phyloP scores from a whole-genome alignment of 1,140 invertebrate genomes.

The Anadara kagoshimensis region DNA sequence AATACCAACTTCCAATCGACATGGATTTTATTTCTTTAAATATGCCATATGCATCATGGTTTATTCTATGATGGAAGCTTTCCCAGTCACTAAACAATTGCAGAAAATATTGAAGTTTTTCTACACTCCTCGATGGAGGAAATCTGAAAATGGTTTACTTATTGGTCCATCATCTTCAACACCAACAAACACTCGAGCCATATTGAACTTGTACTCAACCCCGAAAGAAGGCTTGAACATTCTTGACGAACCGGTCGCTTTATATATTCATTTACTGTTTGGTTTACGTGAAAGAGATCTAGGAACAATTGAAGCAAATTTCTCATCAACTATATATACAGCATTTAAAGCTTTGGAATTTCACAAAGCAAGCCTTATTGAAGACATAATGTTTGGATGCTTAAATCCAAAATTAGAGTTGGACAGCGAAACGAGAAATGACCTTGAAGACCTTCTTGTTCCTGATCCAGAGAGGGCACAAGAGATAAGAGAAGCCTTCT shows the following conservation, averaged over 20 bases:
- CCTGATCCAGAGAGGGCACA: slow-evolving; percentile 65
- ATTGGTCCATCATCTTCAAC: slow-evolving; percentile 71
- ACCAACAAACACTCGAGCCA: slow-evolving; percentile 62
- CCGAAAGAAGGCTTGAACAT: slow-evolving; percentile 66
- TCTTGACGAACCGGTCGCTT: slow-evolving; percentile 65
- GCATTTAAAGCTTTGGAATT: slow-evolving; percentile 60
- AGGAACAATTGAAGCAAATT: slow-evolving; percentile 71
- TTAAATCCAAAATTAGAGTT: slow-evolving; percentile 61
- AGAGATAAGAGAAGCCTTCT: slow-evolving; percentile 59
- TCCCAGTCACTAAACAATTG: slow-evolving; percentile 50
- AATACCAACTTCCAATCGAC: slow-evolving; percentile 62
- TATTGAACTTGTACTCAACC: slow-evolving; percentile 69
- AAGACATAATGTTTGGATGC: slow-evolving; percentile 64
- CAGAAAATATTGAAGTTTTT: slow-evolving; percentile 70
- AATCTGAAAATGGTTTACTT: slow-evolving; percentile 58
- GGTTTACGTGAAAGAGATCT: slow-evolving; percentile 66
- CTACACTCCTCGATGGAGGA: slow-evolving; percentile 64
- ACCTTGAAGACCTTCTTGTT: slow-evolving; percentile 57
- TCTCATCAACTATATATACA: slow-evolving; percentile 68
- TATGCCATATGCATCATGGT: slow-evolving; percentile 64
- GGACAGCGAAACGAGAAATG: slow-evolving; percentile 50
- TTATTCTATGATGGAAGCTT: slow-evolving; percentile 55
- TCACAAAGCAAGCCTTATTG: slow-evolving; percentile 54
- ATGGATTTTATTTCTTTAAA: slow-evolving; percentile 62
- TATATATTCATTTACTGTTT: slow-evolving; percentile 72